Percentiles rank a stretch among this genome's conserved stretches.
These are phyloP conservation scores for Lathronympha strigana DNA, from an alignment of 2,888 invertebrate genomes.

Conservation along the genomic window DNA sequence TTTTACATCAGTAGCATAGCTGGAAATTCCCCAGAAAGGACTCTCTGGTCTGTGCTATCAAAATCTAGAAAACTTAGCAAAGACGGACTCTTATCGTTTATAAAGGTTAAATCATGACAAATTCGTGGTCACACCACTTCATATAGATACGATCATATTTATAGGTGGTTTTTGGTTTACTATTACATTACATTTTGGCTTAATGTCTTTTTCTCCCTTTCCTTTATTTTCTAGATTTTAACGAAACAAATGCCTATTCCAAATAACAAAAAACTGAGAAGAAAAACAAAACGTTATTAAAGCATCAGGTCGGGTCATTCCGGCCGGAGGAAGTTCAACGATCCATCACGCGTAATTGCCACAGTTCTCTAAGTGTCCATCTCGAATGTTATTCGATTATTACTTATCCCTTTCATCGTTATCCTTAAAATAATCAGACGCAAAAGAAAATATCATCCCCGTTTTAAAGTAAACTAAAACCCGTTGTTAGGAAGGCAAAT, in stretches of 20 bases:
- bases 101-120: too few species aligned
- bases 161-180: too few species aligned
- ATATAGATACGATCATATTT: too few species aligned
- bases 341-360: constrained; percentile 78
- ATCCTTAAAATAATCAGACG: constrained; percentile 21
- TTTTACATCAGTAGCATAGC: too few species aligned
- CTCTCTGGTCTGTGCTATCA: too few species aligned
- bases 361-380: constrained; percentile 64
- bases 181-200: too few species aligned
- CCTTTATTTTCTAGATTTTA: neutral
- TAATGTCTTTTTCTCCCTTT: neutral
- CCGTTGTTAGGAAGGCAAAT: constrained; percentile 38
- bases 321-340: constrained; percentile 66
- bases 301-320: constrained; percentile 64
- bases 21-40: too few species aligned
- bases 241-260: neutral
- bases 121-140: too few species aligned
- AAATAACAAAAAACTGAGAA: constrained; percentile 65
- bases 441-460: constrained; percentile 11
- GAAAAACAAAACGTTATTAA: constrained; percentile 74
- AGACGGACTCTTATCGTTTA: too few species aligned
- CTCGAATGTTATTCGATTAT: constrained; percentile 67
- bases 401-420: constrained; percentile 56
- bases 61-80: too few species aligned
- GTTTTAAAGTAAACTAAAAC: constrained; percentile 27